Base-by-base conservation (phyloP, 2,797 vertebrate species). In the Mus spretus region DNA sequence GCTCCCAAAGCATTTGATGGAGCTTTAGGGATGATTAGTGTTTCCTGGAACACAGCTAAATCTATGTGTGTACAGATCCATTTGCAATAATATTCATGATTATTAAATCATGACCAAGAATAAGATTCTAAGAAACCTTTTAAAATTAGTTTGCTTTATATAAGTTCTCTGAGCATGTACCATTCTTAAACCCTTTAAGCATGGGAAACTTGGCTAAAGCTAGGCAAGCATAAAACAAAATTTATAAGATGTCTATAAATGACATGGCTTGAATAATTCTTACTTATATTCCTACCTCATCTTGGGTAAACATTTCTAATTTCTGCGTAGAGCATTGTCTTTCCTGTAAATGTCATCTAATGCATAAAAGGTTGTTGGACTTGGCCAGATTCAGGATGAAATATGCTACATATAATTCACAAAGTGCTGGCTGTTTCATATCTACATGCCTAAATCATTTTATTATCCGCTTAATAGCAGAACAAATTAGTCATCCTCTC, bases 401-500 rank as follows among this genome's bases (percentile, higher is more conserved):
- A 98, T 94, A 97, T 96, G 90, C 7, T 96, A 92, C 81, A 92
- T 57, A 3, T 93, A 98, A 97, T 98, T 98, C 95, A 93, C 97
- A 98, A 98, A 98, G 94, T 98, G 97, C 94, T 81, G 86, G 95
- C 97, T 98, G 94, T 87, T 97, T 96, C 84, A 96, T 97, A 97
- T 98, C 97, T 97, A 84, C 93, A 89, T 98, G 97, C 96, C 96
- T 97, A 98, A 98, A 98, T 98, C 96, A 98, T 98, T 98, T 98
- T 98, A 98, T 98, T 97, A 98, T 98, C 98, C 78, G 97, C 97
- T 98, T 98, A 98, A 98, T 95, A 98, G 98, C 97, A 98, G 97
- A 98, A 97, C 96, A 99, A 98, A 99, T 98, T 98, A 98, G 97
- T 98, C 97, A 98, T 98, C 98, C 93, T 97, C 96, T 98, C 96